A percentile compares a stretch with the other conserved stretches of the same genome.
phyloP scores from a whole-genome alignment of 2,797 vertebrate genomes.

The Hipposideros larvatus region DNA sequence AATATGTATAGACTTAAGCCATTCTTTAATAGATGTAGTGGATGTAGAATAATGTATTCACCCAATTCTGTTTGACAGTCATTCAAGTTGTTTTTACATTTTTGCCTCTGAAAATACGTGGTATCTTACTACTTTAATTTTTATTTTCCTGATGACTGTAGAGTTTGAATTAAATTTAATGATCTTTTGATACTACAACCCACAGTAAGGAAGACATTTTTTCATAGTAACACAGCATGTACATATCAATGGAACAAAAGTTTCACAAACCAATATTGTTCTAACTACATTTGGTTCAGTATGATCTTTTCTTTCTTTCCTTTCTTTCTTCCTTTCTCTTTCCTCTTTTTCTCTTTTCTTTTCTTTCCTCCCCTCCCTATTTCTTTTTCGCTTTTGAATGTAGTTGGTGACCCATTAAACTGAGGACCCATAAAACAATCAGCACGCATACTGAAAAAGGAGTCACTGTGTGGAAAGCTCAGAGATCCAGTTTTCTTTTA shows the following conservation, averaged over 20 bases:
- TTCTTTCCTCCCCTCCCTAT: neutral
- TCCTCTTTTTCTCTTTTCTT: neutral
- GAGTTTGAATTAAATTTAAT: slow-evolving; percentile 56
- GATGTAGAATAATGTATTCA: slow-evolving; percentile 43
- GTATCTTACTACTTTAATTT: slow-evolving; percentile 57
- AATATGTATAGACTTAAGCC: neutral
- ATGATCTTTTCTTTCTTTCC: neutral
- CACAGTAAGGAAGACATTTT: slow-evolving; percentile 31
- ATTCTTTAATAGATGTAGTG: slow-evolving; percentile 40
- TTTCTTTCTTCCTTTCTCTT: neutral
- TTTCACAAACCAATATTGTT: slow-evolving; percentile 49
- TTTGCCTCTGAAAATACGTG: slow-evolving; percentile 48
- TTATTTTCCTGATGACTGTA: slow-evolving; percentile 44
- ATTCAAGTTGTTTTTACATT: slow-evolving; percentile 22
- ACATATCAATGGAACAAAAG: neutral
- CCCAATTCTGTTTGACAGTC: neutral
- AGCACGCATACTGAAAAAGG: neutral
- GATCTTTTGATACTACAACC: neutral
- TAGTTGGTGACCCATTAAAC: slow-evolving; percentile 1
- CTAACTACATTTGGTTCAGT: neutral
- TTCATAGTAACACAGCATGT: neutral
- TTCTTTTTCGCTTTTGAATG: slow-evolving; percentile 33
- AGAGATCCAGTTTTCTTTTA: neutral
- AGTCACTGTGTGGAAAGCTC: neutral
- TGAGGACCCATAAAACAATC: slow-evolving; percentile 10